Percentiles rank a stretch among this genome's conserved stretches.
Evolutionary conservation across 2,797 vertebrate species (phyloP).

Genomic region (Schizothorax lantsangensis): DNA sequence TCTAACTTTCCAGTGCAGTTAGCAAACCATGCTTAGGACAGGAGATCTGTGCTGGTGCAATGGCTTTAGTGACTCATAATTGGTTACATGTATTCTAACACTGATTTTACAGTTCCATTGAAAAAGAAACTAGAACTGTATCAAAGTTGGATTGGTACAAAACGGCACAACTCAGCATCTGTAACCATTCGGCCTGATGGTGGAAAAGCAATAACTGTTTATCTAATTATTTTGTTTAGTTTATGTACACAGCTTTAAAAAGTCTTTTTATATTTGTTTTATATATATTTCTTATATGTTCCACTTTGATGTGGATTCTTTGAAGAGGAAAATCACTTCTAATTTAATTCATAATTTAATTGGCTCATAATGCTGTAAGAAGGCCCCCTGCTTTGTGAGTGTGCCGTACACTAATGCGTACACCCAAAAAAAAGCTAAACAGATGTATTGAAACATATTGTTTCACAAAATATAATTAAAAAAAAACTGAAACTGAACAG

Average conservation of each 20-base stretch:
- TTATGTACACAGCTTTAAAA: background rate
- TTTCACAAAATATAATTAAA: background rate
- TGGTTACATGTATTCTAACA: background rate
- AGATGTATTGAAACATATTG: background rate
- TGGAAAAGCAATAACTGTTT: background rate
- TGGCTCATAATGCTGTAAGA: background rate
- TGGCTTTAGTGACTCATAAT: background rate
- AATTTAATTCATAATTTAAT: background rate
- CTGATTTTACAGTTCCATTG: background rate
- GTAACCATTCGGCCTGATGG: background rate
- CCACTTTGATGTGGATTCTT: background rate
- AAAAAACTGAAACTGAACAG: background rate
- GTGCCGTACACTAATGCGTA: background rate
- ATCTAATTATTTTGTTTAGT: background rate
- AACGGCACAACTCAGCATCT: background rate
- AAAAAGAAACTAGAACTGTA: background rate
- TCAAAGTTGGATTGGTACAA: background rate
- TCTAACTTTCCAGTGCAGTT: background rate
- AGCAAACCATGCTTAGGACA: background rate
- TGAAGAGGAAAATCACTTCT: background rate
- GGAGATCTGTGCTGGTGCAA: background rate
- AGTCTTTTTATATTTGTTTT: background rate
- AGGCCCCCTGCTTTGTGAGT: background rate
- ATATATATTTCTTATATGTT: background rate
- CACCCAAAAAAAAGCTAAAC: background rate